Percentiles rank a stretch among this genome's conserved stretches.
These are phyloP conservation scores for Gymnarchus niloticus DNA, from an alignment of 2,113 vertebrate species.

Conservation along the genomic window DNA sequence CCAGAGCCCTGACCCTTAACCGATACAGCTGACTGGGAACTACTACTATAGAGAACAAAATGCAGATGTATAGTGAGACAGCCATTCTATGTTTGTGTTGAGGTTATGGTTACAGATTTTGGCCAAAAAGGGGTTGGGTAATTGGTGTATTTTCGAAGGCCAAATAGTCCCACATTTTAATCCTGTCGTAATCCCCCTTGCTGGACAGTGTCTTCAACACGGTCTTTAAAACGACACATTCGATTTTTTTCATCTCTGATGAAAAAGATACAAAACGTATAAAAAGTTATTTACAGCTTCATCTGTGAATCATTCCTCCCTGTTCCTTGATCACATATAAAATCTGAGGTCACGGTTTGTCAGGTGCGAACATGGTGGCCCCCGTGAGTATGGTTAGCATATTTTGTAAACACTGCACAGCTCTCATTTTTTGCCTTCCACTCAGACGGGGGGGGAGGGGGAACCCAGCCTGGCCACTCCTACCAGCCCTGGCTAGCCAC, in stretches of 20 bases:
- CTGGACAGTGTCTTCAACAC: slow-evolving; percentile 67
- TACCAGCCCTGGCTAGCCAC: not conserved
- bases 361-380: slow-evolving; percentile 28
- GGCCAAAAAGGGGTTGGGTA: not conserved
- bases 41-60: not conserved
- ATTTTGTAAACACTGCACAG: not conserved
- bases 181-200: slow-evolving; percentile 48
- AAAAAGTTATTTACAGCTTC: slow-evolving; percentile 74
- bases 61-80: slow-evolving; percentile 10
- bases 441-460: not conserved
- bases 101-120: slow-evolving; percentile 13
- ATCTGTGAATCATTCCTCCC: slow-evolving; percentile 25
- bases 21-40: not conserved
- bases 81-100: slow-evolving; percentile 13
- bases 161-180: not conserved
- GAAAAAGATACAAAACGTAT: slow-evolving; percentile 98
- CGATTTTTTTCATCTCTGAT: slow-evolving; percentile 80
- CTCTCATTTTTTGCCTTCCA: slow-evolving; percentile 16
- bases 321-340: slow-evolving; percentile 30
- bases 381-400: not conserved
- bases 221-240: slow-evolving; percentile 78
- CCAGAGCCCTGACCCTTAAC: not conserved
- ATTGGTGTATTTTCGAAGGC: not conserved
- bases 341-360: slow-evolving; percentile 41
- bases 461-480: not conserved